Evolutionary conservation across 2,888 invertebrate species (phyloP), one percentile per base, ranked within the genome.

Genomic region (Morpho deidamia): DNA sequence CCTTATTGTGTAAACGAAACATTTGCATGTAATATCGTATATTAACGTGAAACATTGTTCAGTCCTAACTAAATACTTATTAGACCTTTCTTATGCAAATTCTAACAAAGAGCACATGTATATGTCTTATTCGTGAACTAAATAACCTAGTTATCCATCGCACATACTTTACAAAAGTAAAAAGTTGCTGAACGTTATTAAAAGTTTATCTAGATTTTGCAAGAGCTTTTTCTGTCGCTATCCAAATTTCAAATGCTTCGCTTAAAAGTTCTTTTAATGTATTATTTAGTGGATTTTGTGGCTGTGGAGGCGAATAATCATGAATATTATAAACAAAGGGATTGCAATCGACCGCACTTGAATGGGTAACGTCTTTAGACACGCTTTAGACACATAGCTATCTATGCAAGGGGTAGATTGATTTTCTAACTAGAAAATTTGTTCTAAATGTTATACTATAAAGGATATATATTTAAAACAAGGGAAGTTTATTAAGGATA

Each of bases 61-160:
- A 45, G 37, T 45, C 51, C 45, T 52, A 48, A 55, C 51, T 59
- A 59, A 52, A 49, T 51, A 52, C 52, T 11, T 41, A 50, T 55
- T 58, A 58, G 55, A 55, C 60, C 35, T 48, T 55, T 47, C 53
- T 55, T 54, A 61, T 42, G 57, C 58, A 55, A 48, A 38, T 11
- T 53, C 39, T 51, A 47, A 58, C 58, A 55, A 57, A 53, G 50
- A 56, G 52, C 50, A 44, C 54, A 57, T 60, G 51, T 38, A 55
- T 40, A 32, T 42, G 55, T 38, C 58, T 44, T 2, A 58, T 37
- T 51, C 53, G 37, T 45, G 23, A 58, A 62, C 23, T 42, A 48
- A 61, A 62, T 68, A 70, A 69, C 71, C 55, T 57, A 65, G 10
- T 38, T 45, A 38, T 12, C 32, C 14, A 8, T 40, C n/a, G n/a